These are phyloP conservation scores for Neomorphus geoffroyi DNA, from an alignment of 2,797 vertebrate species.

Conservation along the genomic window DNA sequence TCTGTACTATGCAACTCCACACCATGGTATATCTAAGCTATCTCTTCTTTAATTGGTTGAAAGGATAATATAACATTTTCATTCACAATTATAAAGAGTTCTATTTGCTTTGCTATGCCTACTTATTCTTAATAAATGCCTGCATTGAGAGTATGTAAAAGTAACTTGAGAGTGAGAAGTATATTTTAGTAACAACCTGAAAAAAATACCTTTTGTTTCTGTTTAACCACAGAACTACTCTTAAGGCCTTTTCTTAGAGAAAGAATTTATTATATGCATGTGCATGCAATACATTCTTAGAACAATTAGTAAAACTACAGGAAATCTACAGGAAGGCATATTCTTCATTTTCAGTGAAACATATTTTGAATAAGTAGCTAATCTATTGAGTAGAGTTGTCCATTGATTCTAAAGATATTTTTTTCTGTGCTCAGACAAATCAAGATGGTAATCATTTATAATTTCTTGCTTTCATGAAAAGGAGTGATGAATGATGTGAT, in stretches of 20 bases:
- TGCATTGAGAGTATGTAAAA: background rate
- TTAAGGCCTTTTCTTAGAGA: background rate
- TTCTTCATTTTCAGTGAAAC: conserved; percentile 33
- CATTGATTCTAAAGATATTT: conserved; percentile 58
- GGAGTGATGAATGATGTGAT: conserved; percentile 62
- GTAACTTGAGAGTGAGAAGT: background rate
- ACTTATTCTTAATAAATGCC: background rate
- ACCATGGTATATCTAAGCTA: background rate
- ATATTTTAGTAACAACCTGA: background rate
- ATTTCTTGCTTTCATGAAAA: conserved; percentile 63
- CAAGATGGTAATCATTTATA: conserved; percentile 63
- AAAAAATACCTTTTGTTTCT: background rate
- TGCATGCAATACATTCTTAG: background rate
- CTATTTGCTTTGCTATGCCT: background rate
- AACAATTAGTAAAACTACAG: background rate
- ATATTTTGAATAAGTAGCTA: conserved; percentile 34
- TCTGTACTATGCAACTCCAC: background rate
- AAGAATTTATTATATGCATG: background rate
- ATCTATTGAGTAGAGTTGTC: conserved; percentile 46
- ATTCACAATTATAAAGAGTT: background rate
- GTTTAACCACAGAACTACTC: background rate
- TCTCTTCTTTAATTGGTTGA: background rate
- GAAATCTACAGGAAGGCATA: conserved; percentile 29
- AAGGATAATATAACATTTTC: background rate
- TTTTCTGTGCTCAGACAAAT: conserved; percentile 52